Evolutionary conservation across 2,888 invertebrate species (phyloP).

Genomic region (Sylvicola fuscatus): DNA sequence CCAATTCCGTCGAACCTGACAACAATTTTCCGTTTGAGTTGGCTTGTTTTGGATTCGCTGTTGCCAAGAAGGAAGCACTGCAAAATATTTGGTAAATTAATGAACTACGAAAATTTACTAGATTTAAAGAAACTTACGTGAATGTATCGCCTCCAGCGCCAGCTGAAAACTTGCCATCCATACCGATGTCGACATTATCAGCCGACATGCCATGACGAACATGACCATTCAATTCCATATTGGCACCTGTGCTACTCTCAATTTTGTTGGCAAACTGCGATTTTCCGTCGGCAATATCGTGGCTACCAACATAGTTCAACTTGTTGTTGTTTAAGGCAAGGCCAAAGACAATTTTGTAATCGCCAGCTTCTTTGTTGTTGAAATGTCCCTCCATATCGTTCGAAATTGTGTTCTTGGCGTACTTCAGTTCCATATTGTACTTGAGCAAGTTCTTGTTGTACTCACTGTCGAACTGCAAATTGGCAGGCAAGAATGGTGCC

Average conservation of each 20-base stretch:
- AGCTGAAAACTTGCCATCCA: slow-evolving; percentile 16
- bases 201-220: slow-evolving; percentile 15
- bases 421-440: slow-evolving; percentile 33
- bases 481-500: slow-evolving; percentile 1
- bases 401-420: slow-evolving; percentile 34
- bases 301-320: slow-evolving; percentile 15
- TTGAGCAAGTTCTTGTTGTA: slow-evolving; percentile 33
- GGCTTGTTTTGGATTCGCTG: slow-evolving; percentile 17
- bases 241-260: slow-evolving; percentile 18
- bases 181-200: slow-evolving; percentile 17
- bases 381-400: slow-evolving; percentile 26
- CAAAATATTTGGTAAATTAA: slow-evolving; percentile 11
- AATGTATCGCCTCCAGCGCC: slow-evolving; percentile 14
- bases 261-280: slow-evolving; percentile 14
- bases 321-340: slow-evolving; percentile 24
- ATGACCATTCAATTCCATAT: slow-evolving; percentile 17
- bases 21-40: slow-evolving; percentile 24
- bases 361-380: slow-evolving; percentile 19
- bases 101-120: background rate
- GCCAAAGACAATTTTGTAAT: slow-evolving; percentile 36
- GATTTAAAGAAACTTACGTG: slow-evolving; percentile 4
- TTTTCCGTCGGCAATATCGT: slow-evolving; percentile 21
- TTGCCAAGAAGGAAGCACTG: slow-evolving; percentile 12
- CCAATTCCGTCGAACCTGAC: slow-evolving; percentile 10
- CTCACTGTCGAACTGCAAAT: slow-evolving; percentile 30